These are phyloP conservation scores for Chelonus formosanus DNA, from an alignment of 2,888 invertebrate genomes.

Conservation along the genomic window DNA sequence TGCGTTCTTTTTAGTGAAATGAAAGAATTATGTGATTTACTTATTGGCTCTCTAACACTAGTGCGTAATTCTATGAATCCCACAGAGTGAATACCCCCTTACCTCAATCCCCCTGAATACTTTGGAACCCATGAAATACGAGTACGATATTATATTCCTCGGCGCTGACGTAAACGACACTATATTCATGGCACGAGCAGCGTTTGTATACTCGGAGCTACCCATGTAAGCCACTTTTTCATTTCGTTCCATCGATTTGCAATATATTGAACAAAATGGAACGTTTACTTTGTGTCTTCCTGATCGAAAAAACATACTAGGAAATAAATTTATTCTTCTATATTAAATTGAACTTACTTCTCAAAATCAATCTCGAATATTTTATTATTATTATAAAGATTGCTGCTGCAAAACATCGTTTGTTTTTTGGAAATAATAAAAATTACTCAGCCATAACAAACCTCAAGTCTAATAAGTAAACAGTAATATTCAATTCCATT, in stretches of 20 bases:
- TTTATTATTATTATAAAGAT: neutral
- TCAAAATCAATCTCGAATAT: neutral
- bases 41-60: conserved; percentile 45
- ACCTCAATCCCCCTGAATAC: conserved; percentile 12
- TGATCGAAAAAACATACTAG: neutral
- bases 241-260: conserved; percentile 22
- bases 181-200: conserved; percentile 32
- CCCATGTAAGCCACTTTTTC: conserved; percentile 23
- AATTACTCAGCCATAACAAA: too few species aligned
- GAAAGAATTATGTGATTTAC: conserved; percentile 38
- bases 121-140: conserved; percentile 45
- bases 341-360: neutral
- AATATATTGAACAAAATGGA: conserved; percentile 18
- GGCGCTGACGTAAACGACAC: conserved; percentile 35
- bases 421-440: too few species aligned
- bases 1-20: conserved; percentile 34
- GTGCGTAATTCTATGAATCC: conserved; percentile 48
- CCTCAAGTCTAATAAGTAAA: too few species aligned
- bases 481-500: too few species aligned
- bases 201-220: conserved; percentile 5
- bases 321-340: conserved; percentile 14
- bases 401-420: too few species aligned
- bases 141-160: conserved; percentile 42
- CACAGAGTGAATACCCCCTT: conserved; percentile 41
- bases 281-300: conserved; percentile 25